Evolutionary conservation across 2,888 invertebrate species (phyloP).

Genomic region (Sinotaia quadrata): DNA sequence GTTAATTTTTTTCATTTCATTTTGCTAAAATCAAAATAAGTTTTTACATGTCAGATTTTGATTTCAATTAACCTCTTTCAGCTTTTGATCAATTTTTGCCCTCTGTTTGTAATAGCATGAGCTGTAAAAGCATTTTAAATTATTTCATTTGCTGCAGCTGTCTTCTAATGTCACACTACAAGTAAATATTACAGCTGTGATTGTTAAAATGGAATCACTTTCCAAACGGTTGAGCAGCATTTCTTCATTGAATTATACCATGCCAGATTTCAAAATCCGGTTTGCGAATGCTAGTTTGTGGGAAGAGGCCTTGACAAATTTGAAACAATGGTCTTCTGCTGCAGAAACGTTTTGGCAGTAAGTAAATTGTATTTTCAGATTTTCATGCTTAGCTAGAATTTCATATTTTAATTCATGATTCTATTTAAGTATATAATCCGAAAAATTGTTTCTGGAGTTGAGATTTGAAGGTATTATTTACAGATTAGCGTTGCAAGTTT

Average conservation of each 20-base stretch:
- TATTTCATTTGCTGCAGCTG: constrained; percentile 16
- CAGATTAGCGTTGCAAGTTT: too few relatives aligned
- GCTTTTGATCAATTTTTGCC: not conserved
- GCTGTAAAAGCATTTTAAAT: too few relatives aligned
- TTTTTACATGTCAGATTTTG: too few relatives aligned
- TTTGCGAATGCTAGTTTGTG: constrained; percentile 18
- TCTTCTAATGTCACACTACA: constrained; percentile 15
- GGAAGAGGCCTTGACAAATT: constrained; percentile 12
- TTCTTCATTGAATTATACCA: not conserved
- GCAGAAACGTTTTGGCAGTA: constrained; percentile 13
- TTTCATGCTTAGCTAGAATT: too few relatives aligned
- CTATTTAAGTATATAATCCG: too few relatives aligned
- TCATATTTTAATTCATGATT: too few relatives aligned
- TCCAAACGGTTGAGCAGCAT: not conserved
- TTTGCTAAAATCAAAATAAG: too few relatives aligned
- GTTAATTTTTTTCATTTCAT: too few relatives aligned
- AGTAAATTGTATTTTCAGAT: too few relatives aligned
- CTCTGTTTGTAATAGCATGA: not conserved
- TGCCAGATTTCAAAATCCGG: not conserved
- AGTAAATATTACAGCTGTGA: constrained; percentile 26
- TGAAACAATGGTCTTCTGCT: not conserved
- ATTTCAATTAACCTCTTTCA: too few relatives aligned
- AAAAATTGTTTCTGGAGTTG: too few relatives aligned
- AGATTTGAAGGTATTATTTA: too few relatives aligned
- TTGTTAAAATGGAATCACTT: constrained; percentile 18